A percentile compares a stretch with the other conserved stretches of the same genome.
Evolutionary conservation across 2,888 invertebrate genomes (phyloP).

Genomic region (Lampropteryx suffumata): DNA sequence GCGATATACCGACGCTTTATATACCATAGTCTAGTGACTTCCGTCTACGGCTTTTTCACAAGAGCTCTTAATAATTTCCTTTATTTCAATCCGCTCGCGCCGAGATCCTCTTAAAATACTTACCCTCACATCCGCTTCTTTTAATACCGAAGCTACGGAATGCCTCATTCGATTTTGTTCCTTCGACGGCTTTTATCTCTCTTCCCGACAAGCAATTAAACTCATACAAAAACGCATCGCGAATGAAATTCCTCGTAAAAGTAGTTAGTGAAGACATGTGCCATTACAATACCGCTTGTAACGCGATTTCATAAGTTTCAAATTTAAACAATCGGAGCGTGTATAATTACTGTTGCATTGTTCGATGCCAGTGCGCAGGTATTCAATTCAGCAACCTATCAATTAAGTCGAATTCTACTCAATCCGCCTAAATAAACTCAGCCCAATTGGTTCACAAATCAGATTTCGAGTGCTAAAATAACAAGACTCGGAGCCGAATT

Average conservation of each 20-base stretch:
- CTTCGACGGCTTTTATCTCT: constrained; percentile 71
- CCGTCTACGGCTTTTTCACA: constrained; percentile 69
- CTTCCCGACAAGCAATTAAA: constrained; percentile 73
- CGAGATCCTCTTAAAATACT: constrained; percentile 81
- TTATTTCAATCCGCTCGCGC: constrained; percentile 77
- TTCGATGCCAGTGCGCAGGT: constrained; percentile 74
- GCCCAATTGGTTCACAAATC: constrained; percentile 37
- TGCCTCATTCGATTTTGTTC: constrained; percentile 67
- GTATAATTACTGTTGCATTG: constrained; percentile 75
- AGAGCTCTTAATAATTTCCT: constrained; percentile 82
- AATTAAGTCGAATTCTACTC: constrained; percentile 63
- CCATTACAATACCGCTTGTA: constrained; percentile 61
- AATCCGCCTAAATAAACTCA: constrained; percentile 72
- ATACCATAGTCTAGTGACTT: constrained; percentile 65
- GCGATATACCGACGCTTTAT: constrained; percentile 46
- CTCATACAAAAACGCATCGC: constrained; percentile 63
- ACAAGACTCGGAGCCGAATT: constrained; percentile 50
- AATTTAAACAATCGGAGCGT: constrained; percentile 77
- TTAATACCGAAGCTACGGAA: constrained; percentile 78
- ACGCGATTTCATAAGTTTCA: constrained; percentile 75
- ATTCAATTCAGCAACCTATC: constrained; percentile 75
- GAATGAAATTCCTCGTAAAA: constrained; percentile 70
- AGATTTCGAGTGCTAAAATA: constrained; percentile 68
- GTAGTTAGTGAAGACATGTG: constrained; percentile 51
- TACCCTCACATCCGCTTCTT: constrained; percentile 82